Base-by-base conservation (phyloP, 1,140 invertebrate species). In the Musca domestica region DNA sequence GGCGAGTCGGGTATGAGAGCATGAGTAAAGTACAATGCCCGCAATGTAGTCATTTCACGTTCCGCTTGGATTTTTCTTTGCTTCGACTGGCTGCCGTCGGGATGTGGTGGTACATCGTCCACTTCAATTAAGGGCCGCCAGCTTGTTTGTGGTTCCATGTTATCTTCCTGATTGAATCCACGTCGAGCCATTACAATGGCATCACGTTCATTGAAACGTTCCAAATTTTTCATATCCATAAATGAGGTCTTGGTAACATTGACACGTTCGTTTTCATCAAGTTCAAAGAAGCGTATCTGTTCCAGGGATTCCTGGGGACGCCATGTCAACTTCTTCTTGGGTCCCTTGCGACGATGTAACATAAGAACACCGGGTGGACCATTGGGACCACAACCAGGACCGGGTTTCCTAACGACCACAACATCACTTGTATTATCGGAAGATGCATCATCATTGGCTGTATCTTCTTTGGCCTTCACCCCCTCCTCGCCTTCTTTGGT, bases 211-310 rank as follows among this genome's bases (percentile, higher is more conserved):
- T 90, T 85, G 70, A 88, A 86, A 67, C 92, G 90, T 76, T 98
- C 95, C 85, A 95, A 89, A 78, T 92, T 89, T 78, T 95, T 95
- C 90, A 95, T 91, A 72, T 95, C 94, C n/a, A 88, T 90, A 82
- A 96, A 97, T 20, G 71, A 79, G 27, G 92, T 92, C 81, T 93
- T 92, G 0, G 93, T 95, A 0, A 98, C 95, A 84, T 97, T 97
- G 1, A 96, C 93, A 76, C 95, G 88, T 84, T 98, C 95, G 3
- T 90, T 96, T 83, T 96, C 95, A 83, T 98, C 95, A 49, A 96
- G 81, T 81, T 96, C 94, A 81, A 98, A 98, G 76, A 91, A 95
- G 72, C 90, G 88, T 49, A 95, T 85, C 70, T 92, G 88, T 74
- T 92, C 90, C 17, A 98, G 83, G 64, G 95, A 89, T 9, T 87